Evolutionary conservation across 2,888 invertebrate genomes (phyloP), one percentile per base, ranked within the genome.

Genomic region (Urechis unicinctus): DNA sequence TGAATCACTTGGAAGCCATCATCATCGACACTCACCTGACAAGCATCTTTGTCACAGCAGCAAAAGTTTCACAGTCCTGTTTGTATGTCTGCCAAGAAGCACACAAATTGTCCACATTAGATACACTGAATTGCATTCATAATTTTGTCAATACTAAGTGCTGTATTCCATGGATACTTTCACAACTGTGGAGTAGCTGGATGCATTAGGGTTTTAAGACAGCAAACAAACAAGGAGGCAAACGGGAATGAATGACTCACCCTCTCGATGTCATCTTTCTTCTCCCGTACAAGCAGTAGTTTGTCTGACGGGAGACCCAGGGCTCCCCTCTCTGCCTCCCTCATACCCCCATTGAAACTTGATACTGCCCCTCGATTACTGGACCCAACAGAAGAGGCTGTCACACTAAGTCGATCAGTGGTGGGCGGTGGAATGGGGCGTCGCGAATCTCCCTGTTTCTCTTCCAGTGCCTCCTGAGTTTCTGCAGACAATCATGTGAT

Each of bases 21-120:
- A 17, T 36, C 36, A 36, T 13, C 9, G 17, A 36, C 4, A 48
- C 48, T 22, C 45, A 68, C 67, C 66, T 68, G 43, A 68, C 61
- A 17, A 68, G 64, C 62, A 68, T 66, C 56, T 68, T 68, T 4
- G 68, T 64, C 6, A 68, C 68, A 9, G 66, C 57, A 22, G 66
- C 65, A 61, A 68, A 68, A 9, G 68, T 69, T 49, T 68, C 68
- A 56, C 68, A 68, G 48, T 68, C 68, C 50, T 69, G 67, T 43
- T 61, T 55, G 54, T 68, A 68, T 26, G 63, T 59, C 67, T 65
- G 56, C 21, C 57, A 52, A 45, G 42, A 17, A 50, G 22, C 45
- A 30, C 26, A 30, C 17, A 13, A 2, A 50, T n/a, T n/a, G n/a
- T n/a, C n/a, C n/a, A n/a, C n/a, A n/a, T n/a, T n/a, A n/a, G n/a